Evolutionary conservation across 2,113 vertebrate genomes (phyloP), one percentile per base, ranked within the genome.

Genomic region (Cairina moschata): DNA sequence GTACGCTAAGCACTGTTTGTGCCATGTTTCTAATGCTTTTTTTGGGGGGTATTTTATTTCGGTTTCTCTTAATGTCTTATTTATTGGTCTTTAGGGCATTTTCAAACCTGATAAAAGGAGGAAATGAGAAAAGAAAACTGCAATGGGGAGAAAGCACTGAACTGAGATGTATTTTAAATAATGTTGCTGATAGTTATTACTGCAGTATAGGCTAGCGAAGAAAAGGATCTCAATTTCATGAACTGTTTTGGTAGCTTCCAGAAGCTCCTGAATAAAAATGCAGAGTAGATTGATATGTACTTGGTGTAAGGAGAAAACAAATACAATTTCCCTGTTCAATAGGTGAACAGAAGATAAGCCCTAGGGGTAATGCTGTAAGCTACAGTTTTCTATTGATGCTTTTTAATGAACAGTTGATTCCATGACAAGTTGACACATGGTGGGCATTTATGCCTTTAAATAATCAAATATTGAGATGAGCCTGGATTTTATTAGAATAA

Each of bases 71-170:
- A 52, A 7, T 63, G 26, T 72, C 34, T 42, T 66, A 7, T 77
- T 79, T 88, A 92, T 77, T 91, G 77, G n/a, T 81, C 84, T 89
- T 95, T 38, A 52, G 77, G 69, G 84, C 52, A 71, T 89, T 94
- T 94, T 94, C 66, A 91, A 71, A 75, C 65, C 17, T 38, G 52
- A 56, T 91, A 77, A 92, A 87, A 90, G 56, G 81, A 87, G 20
- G 55, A 93, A 88, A 92, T 90, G 67, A 88, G 76, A 77, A 63
- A 81, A 79, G 77, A 78, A 75, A 75, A 91, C 77, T 75, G 56
- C 36, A 38, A 29, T 46, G 85, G 46, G 42, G 69, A 42, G 60
- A 50, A 92, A 87, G 88, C 88, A 78, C 46, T 72, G 88, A 93
- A 75, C 71, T 59, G 63, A 83, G 77, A 74, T 77, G 56, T n/a